Evolutionary conservation across 1,140 invertebrate genomes (phyloP).

Genomic region (Danaus melanippus): DNA sequence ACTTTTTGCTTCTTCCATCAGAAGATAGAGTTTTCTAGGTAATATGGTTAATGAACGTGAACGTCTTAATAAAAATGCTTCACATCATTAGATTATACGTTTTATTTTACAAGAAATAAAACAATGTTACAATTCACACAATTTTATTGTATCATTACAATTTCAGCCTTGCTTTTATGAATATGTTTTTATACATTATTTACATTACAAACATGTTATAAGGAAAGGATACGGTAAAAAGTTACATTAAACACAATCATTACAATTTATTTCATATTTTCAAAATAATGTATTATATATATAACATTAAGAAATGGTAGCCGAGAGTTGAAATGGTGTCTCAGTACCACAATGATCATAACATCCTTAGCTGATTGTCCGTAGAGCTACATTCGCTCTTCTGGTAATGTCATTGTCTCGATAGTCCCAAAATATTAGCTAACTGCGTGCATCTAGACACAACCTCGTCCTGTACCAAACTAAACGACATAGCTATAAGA

Average conservation of each 20-base stretch:
- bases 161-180: constrained; percentile 70
- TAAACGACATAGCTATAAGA: constrained; percentile 93
- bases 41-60: no score
- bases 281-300: constrained; percentile 55
- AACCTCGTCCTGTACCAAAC: constrained; percentile 92
- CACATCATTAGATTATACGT: no score
- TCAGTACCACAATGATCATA: constrained; percentile 67
- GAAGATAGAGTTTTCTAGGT: no score
- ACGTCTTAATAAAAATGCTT: no score
- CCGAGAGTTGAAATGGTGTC: constrained; percentile 17
- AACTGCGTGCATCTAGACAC: constrained; percentile 81
- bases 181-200: constrained; percentile 64
- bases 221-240: constrained; percentile 64
- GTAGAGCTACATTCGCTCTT: constrained; percentile 68
- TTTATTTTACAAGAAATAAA: constrained; percentile 11
- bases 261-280: constrained; percentile 36
- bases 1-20: no score
- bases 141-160: constrained; percentile 70
- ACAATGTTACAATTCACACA: constrained; percentile 50
- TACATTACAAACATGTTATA: constrained; percentile 51
- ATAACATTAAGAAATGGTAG: constrained; percentile 42
- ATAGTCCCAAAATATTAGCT: constrained; percentile 74
- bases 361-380: constrained; percentile 67
- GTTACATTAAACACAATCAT: constrained; percentile 23
- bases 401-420: constrained; percentile 69